These are phyloP conservation scores for Cenopis cana DNA, from an alignment of 2,888 invertebrate species.

Conservation along the genomic window DNA sequence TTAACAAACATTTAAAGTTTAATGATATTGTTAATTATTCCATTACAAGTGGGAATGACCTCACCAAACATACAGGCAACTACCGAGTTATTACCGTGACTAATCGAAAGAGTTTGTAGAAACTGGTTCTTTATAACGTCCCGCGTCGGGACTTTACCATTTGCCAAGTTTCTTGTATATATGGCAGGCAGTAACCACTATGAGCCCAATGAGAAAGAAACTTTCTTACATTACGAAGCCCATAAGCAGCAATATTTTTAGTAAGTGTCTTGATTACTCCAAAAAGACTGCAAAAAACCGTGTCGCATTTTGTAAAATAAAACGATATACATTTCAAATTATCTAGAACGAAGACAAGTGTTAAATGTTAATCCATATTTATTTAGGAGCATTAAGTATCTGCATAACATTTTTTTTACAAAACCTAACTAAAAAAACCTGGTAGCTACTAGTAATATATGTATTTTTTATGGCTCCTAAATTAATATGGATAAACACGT, in stretches of 20 bases:
- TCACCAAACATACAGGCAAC: not conserved
- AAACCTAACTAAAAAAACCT: no score
- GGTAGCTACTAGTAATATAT: no score
- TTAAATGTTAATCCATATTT: no score
- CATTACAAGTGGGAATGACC: conserved; percentile 8
- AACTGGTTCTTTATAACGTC: conserved; percentile 15
- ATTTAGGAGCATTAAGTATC: no score
- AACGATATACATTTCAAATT: no score
- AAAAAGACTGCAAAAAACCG: no score
- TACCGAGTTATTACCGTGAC: not conserved
- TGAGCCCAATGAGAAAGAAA: not conserved
- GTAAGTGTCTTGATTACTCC: not conserved
- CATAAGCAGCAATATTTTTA: not conserved
- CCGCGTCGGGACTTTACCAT: conserved; percentile 25
- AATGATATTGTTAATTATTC: not conserved
- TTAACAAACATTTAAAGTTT: no score
- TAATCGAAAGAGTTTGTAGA: not conserved
- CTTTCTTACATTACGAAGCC: conserved; percentile 17
- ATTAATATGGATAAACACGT: no score
- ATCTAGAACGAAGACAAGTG: no score
- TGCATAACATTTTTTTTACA: no score
- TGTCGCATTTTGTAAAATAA: no score
- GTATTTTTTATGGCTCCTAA: no score
- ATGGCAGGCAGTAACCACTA: not conserved
- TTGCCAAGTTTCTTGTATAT: conserved; percentile 1